These are phyloP conservation scores for Hipparchia semele DNA, from an alignment of 2,888 invertebrate species.

Conservation along the genomic window DNA sequence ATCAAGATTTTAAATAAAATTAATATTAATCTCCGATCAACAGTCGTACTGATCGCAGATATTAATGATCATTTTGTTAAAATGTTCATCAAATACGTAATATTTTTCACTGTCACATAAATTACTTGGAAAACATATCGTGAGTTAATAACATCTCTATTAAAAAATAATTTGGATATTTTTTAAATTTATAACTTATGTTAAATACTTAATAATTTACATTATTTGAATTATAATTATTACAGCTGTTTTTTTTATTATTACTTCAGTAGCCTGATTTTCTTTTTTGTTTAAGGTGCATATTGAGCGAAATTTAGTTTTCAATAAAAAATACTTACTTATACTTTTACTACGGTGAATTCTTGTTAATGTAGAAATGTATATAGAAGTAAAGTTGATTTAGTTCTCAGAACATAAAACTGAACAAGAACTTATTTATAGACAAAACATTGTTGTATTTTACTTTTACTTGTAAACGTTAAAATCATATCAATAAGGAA, in stretches of 20 bases:
- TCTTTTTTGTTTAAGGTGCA: too few species aligned
- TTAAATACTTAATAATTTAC: not conserved
- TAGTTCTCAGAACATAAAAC: too few species aligned
- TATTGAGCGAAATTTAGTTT: too few species aligned
- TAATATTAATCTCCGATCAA: too few species aligned
- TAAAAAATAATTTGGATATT: not conserved
- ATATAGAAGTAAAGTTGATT: not conserved
- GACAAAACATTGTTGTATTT: conserved; percentile 6
- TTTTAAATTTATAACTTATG: not conserved
- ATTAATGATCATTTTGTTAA: not conserved
- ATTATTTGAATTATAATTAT: not conserved
- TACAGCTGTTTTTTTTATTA: not conserved
- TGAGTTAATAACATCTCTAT: not conserved
- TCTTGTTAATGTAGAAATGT: not conserved
- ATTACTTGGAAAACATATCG: not conserved
- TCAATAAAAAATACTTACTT: too few species aligned
- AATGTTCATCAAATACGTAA: not conserved
- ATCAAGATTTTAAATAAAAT: too few species aligned
- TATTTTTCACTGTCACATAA: too few species aligned
- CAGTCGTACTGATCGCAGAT: too few species aligned
- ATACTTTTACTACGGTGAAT: not conserved
- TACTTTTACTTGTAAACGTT: conserved; percentile 25
- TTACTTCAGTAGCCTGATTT: not conserved
- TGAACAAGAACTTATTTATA: not conserved
- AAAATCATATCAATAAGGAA: conserved; percentile 36